Evolutionary conservation across 2,113 vertebrate species (phyloP).

Genomic region (Engystomops pustulosus): DNA sequence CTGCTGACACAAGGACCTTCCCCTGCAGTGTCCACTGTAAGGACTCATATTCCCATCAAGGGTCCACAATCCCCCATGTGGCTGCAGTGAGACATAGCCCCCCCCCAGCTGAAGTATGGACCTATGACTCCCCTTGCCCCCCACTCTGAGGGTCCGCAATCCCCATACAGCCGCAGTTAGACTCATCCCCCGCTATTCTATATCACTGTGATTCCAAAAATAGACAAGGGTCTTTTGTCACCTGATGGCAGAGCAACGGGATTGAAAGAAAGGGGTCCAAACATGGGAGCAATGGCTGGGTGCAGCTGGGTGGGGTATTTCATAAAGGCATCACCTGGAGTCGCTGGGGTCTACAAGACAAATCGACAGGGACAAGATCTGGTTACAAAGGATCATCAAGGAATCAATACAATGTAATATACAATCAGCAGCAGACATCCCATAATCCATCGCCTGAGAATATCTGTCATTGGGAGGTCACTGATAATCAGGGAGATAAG

Average conservation of each 20-base stretch:
- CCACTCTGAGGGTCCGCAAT: too few species aligned
- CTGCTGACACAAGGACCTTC: neutral
- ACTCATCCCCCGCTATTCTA: neutral
- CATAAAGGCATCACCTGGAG: conserved; percentile 95
- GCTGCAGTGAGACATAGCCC: too few species aligned
- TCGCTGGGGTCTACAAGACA: conserved; percentile 88
- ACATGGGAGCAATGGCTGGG: conserved; percentile 86
- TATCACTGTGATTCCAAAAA: neutral
- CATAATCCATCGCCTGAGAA: neutral
- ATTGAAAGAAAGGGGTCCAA: conserved; percentile 87
- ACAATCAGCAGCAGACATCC: neutral
- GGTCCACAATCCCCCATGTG: neutral
- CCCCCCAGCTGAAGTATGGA: too few species aligned
- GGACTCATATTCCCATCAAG: too few species aligned
- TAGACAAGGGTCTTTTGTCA: conserved; percentile 66
- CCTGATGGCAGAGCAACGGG: conserved; percentile 98
- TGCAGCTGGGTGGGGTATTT: conserved; percentile 88
- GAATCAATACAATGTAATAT: neutral
- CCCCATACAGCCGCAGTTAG: too few species aligned
- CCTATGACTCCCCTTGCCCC: too few species aligned
- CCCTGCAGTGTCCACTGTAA: too few species aligned
- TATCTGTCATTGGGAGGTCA: neutral
- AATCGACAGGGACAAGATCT: conserved; percentile 59
- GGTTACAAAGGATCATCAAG: conserved; percentile 9
- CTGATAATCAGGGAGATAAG: too few species aligned